Evolutionary conservation across 2,113 vertebrate species (phyloP).

Genomic region (Thunnus maccoyii): DNA sequence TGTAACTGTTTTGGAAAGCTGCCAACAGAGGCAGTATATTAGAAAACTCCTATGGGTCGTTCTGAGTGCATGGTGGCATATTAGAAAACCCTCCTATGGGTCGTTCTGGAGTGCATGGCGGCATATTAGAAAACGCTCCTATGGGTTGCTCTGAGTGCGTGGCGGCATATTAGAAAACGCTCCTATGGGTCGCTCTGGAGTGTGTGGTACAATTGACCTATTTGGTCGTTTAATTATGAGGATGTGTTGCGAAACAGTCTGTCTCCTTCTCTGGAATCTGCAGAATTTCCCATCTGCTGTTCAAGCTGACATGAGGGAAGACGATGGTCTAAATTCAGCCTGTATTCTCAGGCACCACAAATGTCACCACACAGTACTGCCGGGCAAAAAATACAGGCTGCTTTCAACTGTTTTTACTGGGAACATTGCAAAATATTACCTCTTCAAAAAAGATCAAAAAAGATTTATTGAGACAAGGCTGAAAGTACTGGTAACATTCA

Average conservation of each 20-base stretch:
- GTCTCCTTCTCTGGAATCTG: not conserved
- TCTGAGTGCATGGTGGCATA: no score
- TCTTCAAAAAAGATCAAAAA: not conserved
- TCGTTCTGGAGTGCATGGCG: no score
- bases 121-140: no score
- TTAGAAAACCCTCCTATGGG: no score
- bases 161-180: no score
- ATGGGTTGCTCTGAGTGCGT: no score
- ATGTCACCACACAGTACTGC: constrained; percentile 11
- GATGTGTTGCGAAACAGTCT: not conserved
- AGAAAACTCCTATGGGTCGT: no score
- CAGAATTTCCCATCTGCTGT: not conserved
- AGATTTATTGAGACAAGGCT: not conserved
- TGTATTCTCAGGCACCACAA: not conserved
- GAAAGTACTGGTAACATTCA: constrained; percentile 1
- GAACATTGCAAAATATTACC: not conserved
- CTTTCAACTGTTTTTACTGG: not conserved
- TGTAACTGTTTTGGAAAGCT: no score
- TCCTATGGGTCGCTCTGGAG: no score
- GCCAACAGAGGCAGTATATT: no score
- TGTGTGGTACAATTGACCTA: no score
- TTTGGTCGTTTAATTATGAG: no score
- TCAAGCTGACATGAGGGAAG: constrained; percentile 13
- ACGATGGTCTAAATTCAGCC: constrained; percentile 11
- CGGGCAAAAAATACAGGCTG: not conserved